phyloP scores from a whole-genome alignment of 2,797 vertebrate genomes.

The Eulemur coronatus region DNA sequence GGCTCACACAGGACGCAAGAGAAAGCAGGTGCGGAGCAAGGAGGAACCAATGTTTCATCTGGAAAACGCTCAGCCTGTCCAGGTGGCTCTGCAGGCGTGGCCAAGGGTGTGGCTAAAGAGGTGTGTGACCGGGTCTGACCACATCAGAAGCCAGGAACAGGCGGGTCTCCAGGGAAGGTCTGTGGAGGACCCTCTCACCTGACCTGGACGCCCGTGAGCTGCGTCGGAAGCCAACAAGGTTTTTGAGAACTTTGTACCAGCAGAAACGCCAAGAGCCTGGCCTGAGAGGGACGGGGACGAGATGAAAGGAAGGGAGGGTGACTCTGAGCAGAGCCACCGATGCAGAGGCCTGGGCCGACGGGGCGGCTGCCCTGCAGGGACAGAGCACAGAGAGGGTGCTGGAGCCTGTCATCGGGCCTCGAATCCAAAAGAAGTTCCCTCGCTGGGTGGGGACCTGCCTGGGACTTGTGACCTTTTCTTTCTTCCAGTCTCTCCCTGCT shows the following conservation, averaged over 20 bases:
- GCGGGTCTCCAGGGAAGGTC: rapidly evolving
- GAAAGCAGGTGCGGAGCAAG: no score
- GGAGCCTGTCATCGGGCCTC: not conserved
- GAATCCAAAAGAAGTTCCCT: rapidly evolving
- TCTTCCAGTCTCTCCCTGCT: not conserved
- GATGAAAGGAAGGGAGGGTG: not conserved
- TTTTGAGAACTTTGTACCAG: not conserved
- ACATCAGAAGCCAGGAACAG: not conserved
- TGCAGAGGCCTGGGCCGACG: rapidly evolving
- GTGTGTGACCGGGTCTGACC: not conserved
- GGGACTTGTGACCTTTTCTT: not conserved
- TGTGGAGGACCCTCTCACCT: rapidly evolving
- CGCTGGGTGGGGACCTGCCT: not conserved
- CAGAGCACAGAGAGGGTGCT: not conserved
- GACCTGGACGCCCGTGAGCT: not conserved
- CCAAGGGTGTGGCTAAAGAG: not conserved
- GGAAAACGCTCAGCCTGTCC: not conserved
- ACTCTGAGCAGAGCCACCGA: not conserved
- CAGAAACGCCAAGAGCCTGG: not conserved
- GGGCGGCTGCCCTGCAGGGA: no score
- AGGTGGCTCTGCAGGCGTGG: not conserved
- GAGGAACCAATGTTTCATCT: no score
- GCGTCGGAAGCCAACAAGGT: not conserved
- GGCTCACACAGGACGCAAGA: rapidly evolving
- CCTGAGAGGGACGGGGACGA: no score